A percentile compares a stretch with the other conserved stretches of the same genome.
Conservation (phyloP, 2,888 invertebrate genomes). For the Galerucella nymphaeae region DNA sequence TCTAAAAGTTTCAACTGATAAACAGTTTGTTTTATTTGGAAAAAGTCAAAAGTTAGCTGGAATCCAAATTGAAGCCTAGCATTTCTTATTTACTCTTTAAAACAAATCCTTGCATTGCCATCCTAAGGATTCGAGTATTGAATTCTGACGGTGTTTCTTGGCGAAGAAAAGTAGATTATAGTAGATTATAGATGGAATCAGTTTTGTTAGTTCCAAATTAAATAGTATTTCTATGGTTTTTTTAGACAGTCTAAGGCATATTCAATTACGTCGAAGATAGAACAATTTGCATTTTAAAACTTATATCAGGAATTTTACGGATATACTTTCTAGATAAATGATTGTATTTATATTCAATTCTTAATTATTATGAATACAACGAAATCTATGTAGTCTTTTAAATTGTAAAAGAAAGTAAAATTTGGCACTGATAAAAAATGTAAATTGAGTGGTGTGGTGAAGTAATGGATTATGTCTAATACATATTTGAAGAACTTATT, state of each 20-base stretch:
- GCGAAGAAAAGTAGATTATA: constrained; percentile 14
- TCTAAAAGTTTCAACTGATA: no score
- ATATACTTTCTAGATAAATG: not conserved
- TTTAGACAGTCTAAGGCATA: not conserved
- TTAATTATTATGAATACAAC: no score
- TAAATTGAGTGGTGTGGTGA: no score
- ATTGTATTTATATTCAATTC: no score
- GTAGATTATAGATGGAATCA: constrained; percentile 11
- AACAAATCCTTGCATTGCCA: not conserved
- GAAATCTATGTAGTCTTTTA: no score
- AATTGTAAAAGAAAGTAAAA: no score
- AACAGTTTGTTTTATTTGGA: no score
- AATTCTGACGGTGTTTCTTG: no score
- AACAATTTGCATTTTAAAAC: not conserved
- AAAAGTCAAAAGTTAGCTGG: not conserved
- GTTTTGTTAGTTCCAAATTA: constrained; percentile 3
- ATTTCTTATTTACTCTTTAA: constrained; percentile 1
- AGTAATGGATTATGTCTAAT: no score
- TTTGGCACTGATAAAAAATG: no score
- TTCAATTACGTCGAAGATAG: not conserved
- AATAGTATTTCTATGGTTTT: not conserved
- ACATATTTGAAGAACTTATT: no score
- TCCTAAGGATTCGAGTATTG: not conserved
- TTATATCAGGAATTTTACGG: not conserved
- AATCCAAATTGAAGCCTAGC: not conserved